Evolutionary conservation across 2,888 invertebrate genomes (phyloP).

Genomic region (Campoplex capitator): DNA sequence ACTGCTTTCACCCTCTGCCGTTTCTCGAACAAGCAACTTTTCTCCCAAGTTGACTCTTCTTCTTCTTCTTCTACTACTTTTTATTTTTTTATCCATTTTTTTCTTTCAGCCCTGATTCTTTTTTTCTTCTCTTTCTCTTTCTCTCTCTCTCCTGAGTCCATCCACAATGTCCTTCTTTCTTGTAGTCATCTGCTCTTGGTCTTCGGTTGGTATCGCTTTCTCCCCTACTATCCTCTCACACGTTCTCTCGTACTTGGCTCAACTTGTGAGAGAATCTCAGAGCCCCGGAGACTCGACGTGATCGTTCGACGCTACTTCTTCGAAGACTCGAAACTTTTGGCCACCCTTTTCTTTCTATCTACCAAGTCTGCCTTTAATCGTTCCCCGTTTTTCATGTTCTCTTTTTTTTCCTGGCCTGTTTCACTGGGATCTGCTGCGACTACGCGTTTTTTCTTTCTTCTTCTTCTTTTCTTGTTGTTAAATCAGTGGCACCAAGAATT

Average conservation of each 20-base stretch:
- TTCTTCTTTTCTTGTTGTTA: conserved; percentile 41
- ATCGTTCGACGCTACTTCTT: conserved; percentile 69
- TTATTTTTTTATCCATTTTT: conserved; percentile 55
- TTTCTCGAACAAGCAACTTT: conserved; percentile 42
- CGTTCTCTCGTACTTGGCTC: conserved; percentile 62
- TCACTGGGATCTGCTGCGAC: not conserved
- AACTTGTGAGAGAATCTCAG: conserved; percentile 72
- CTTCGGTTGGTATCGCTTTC: conserved; percentile 54
- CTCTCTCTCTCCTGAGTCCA: conserved; percentile 63
- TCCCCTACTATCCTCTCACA: conserved; percentile 50
- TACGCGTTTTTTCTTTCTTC: conserved; percentile 11
- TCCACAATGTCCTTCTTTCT: conserved; percentile 52
- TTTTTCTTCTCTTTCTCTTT: not conserved
- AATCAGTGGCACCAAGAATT: conserved; percentile 37
- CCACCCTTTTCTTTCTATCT: conserved; percentile 50
- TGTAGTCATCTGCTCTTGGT: conserved; percentile 64
- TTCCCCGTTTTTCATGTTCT: conserved; percentile 55
- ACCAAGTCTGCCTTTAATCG: conserved; percentile 82
- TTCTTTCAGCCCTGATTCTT: conserved; percentile 48
- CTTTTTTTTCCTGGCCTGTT: conserved; percentile 2
- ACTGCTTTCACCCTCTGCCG: conserved; percentile 10
- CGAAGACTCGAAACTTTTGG: conserved; percentile 76
- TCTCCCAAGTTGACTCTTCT: conserved; percentile 72
- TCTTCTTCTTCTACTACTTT: conserved; percentile 49
- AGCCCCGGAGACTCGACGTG: conserved; percentile 69